Conservation (phyloP, 1,140 invertebrate species). For the Bombus consobrinus region DNA sequence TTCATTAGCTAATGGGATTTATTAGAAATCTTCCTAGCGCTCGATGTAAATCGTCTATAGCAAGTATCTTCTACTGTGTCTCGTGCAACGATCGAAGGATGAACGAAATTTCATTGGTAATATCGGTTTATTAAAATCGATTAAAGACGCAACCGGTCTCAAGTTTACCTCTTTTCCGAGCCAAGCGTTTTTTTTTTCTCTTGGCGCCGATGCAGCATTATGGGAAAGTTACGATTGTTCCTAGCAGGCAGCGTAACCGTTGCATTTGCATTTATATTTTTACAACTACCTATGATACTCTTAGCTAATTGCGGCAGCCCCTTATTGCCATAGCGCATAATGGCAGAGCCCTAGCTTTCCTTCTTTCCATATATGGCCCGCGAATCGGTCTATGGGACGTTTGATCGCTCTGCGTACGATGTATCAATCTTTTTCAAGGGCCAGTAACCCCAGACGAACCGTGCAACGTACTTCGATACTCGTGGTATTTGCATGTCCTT, state of each 20-base stretch:
- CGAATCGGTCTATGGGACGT: slow-evolving; percentile 46
- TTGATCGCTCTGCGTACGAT: slow-evolving; percentile 39
- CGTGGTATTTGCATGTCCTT: slow-evolving; percentile 82
- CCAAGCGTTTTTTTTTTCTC: not conserved
- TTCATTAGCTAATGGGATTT: not conserved
- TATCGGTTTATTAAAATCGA: no score
- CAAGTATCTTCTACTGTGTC: no score
- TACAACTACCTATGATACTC: slow-evolving; percentile 7
- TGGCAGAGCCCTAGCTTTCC: not conserved
- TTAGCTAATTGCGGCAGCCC: slow-evolving; percentile 9
- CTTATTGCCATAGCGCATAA: not conserved
- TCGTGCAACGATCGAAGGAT: no score
- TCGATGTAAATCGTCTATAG: no score
- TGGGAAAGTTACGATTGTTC: slow-evolving; percentile 18
- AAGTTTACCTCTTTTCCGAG: no score
- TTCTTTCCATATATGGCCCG: slow-evolving; percentile 23
- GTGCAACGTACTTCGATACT: slow-evolving; percentile 77
- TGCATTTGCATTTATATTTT: slow-evolving; percentile 15
- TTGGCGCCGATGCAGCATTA: not conserved
- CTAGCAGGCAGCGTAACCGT: not conserved
- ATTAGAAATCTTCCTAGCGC: no score
- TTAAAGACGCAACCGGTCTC: no score
- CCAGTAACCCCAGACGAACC: slow-evolving; percentile 36
- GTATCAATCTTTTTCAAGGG: slow-evolving; percentile 67
- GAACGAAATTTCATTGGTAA: no score